Percentiles rank a stretch among this genome's conserved stretches.
Evolutionary conservation across 2,888 invertebrate genomes (phyloP).

Genomic region (Entomobrya proxima): DNA sequence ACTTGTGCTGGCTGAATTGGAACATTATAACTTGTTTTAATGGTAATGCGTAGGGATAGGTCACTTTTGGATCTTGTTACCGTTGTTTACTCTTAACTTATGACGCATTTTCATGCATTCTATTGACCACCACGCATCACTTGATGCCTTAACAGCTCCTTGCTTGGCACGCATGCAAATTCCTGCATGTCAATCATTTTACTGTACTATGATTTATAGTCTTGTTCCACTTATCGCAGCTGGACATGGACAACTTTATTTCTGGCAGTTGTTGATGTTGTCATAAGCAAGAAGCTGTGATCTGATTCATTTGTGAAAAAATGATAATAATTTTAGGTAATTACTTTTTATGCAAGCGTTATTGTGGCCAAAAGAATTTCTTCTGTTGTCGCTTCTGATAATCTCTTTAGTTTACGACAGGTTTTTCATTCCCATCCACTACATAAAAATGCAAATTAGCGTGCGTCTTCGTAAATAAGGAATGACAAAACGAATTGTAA

Average conservation of each 20-base stretch:
- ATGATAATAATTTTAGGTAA: slow-evolving; percentile 12
- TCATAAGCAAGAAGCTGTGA: neutral
- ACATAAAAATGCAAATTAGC: slow-evolving; percentile 21
- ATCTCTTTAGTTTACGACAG: neutral
- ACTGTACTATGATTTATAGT: slow-evolving; percentile 31
- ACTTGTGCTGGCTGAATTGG: neutral
- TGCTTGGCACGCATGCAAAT: slow-evolving; percentile 33
- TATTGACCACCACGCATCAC: neutral
- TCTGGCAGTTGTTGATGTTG: neutral
- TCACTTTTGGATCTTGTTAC: neutral
- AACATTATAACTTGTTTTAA: neutral
- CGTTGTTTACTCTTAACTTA: neutral
- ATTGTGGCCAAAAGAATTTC: neutral
- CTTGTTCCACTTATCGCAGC: slow-evolving; percentile 36
- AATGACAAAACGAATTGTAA: slow-evolving; percentile 23
- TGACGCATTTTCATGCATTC: neutral
- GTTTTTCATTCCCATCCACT: neutral
- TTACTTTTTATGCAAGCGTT: neutral
- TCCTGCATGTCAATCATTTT: slow-evolving; percentile 56
- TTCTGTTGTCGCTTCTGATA: neutral
- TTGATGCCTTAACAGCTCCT: neutral
- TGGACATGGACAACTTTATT: slow-evolving; percentile 38
- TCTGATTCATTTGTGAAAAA: no score
- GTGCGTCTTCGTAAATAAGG: slow-evolving; percentile 19
- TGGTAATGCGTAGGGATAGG: neutral